phyloP scores from a whole-genome alignment of 2,797 vertebrate species.

The Salarias fasciatus region DNA sequence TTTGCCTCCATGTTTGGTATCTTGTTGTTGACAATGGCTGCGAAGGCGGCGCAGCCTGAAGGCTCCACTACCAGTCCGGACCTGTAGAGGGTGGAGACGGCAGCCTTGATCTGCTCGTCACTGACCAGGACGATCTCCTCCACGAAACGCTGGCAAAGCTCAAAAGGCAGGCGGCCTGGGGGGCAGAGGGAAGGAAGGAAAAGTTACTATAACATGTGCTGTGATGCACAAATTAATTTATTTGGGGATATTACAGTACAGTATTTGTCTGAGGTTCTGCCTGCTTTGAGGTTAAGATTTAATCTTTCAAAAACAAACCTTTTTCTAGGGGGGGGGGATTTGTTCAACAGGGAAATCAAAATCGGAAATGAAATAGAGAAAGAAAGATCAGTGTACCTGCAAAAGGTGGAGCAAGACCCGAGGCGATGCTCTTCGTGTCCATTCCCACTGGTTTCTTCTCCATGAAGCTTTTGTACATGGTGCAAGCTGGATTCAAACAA shows the following conservation, averaged over 20 bases:
- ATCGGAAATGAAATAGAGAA: background rate
- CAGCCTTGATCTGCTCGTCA: slow-evolving; percentile 80
- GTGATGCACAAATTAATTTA: too few relatives aligned
- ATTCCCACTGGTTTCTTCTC: slow-evolving; percentile 83
- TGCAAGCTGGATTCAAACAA: slow-evolving; percentile 74
- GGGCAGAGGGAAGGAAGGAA: background rate
- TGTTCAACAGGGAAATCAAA: too few relatives aligned
- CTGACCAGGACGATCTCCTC: slow-evolving; percentile 80
- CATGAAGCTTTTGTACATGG: slow-evolving; percentile 83
- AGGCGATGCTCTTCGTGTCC: slow-evolving; percentile 81
- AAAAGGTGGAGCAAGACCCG: slow-evolving; percentile 82
- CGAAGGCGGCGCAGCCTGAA: slow-evolving; percentile 79
- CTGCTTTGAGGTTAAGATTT: too few relatives aligned
- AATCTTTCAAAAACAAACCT: too few relatives aligned
- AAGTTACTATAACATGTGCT: background rate
- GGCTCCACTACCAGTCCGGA: slow-evolving; percentile 83
- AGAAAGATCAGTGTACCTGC: slow-evolving; percentile 69
- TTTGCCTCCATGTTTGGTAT: slow-evolving; percentile 76
- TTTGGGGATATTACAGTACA: too few relatives aligned
- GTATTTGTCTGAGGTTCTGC: too few relatives aligned
- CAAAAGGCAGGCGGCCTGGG: slow-evolving; percentile 77
- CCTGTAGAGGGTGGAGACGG: slow-evolving; percentile 76
- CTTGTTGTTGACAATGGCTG: slow-evolving; percentile 74
- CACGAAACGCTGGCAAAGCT: slow-evolving; percentile 77
- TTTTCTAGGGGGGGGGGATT: too few relatives aligned